These are phyloP conservation scores for Rhagonycha fulva DNA, from an alignment of 2,888 invertebrate genomes.

Conservation along the genomic window DNA sequence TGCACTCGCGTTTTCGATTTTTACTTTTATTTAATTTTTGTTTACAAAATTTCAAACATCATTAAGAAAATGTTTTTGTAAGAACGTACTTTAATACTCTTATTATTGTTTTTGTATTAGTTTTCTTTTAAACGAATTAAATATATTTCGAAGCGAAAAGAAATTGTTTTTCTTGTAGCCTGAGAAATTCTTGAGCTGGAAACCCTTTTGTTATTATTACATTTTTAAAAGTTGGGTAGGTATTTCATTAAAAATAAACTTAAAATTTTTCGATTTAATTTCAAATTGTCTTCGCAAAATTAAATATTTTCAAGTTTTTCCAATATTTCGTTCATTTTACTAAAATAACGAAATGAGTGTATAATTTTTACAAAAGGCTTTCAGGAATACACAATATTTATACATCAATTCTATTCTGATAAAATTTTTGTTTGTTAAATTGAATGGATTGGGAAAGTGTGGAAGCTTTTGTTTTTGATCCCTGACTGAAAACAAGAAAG, in stretches of 20 bases:
- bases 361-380: too few species aligned
- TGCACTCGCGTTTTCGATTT: not conserved
- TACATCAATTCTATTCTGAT: not conserved
- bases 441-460: not conserved
- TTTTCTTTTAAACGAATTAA: not conserved
- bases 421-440: not conserved
- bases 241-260: not conserved
- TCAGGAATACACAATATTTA: too few species aligned
- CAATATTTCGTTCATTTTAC: too few species aligned
- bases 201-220: not conserved
- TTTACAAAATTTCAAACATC: not conserved
- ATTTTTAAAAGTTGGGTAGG: not conserved
- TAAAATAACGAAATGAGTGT: too few species aligned
- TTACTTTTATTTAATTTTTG: not conserved
- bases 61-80: not conserved
- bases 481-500: not conserved
- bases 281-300: not conserved
- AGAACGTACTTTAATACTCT: not conserved
- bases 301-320: too few species aligned
- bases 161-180: not conserved
- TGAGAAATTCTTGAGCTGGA: not conserved
- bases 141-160: not conserved
- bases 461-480: not conserved
- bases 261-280: not conserved
- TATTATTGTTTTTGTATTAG: not conserved